Percentiles rank a stretch among this genome's conserved stretches.
These are phyloP conservation scores for Chalcis sispes DNA, from an alignment of 2,888 invertebrate genomes.

Conservation along the genomic window DNA sequence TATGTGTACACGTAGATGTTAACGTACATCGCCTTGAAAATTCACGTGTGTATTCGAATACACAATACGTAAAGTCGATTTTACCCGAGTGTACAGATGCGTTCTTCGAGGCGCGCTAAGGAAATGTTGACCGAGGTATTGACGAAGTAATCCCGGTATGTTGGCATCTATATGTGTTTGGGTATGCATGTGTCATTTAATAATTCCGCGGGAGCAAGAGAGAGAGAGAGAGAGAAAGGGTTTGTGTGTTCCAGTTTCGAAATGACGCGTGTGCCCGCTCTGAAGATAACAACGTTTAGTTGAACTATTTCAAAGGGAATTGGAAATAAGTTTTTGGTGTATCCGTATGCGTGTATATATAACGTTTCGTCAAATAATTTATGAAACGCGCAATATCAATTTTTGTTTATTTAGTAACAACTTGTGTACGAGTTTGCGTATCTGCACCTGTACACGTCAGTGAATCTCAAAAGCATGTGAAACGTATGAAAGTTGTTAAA, in stretches of 20 bases:
- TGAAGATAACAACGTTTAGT: background rate
- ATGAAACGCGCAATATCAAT: too few relatives aligned
- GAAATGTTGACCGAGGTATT: background rate
- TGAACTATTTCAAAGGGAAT: background rate
- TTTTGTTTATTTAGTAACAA: too few relatives aligned
- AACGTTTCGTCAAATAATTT: too few relatives aligned
- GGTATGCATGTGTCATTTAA: too few relatives aligned
- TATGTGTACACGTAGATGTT: background rate
- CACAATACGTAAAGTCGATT: background rate
- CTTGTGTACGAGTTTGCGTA: too few relatives aligned
- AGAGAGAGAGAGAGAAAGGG: background rate
- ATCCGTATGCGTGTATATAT: too few relatives aligned
- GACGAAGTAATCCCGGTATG: background rate
- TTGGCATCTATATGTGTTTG: slow-evolving; percentile 14
- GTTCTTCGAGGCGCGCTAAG: background rate
- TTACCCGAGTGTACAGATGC: background rate
- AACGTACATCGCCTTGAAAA: background rate
- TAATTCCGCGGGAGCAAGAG: slow-evolving; percentile 1
- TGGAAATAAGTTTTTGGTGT: background rate
- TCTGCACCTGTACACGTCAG: too few relatives aligned
- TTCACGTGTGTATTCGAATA: too few relatives aligned
- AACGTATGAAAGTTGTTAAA: too few relatives aligned
- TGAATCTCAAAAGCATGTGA: too few relatives aligned
- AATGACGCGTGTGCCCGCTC: background rate
- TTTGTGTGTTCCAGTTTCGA: slow-evolving; percentile 16